phyloP scores from a whole-genome alignment of 2,113 vertebrate species.

The Indri indri region DNA sequence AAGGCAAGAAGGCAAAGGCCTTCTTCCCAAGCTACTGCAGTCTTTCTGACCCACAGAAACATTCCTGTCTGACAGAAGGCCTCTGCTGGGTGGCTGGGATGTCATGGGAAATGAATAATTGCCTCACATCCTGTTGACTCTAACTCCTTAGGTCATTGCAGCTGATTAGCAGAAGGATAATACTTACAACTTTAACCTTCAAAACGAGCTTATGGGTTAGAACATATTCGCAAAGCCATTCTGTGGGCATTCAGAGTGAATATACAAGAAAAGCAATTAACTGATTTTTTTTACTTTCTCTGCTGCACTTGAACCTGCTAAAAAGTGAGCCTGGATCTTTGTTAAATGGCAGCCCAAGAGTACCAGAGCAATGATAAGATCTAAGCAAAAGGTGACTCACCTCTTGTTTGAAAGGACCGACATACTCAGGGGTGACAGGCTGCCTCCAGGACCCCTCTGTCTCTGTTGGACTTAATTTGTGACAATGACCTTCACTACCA shows the following conservation, averaged over 20 bases:
- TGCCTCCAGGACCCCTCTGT: neutral
- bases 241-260: neutral
- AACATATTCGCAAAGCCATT: neutral
- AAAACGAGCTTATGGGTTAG: neutral
- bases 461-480: neutral
- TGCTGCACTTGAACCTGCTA: neutral
- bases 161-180: neutral
- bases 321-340: neutral
- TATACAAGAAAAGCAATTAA: neutral
- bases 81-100: neutral
- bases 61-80: neutral
- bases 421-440: neutral
- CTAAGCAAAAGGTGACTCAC: neutral
- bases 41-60: neutral
- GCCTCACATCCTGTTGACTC: conserved; percentile 13
- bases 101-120: neutral
- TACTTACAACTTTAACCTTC: neutral
- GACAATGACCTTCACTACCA: conserved; percentile 22
- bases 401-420: neutral
- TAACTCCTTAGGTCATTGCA: neutral
- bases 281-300: neutral
- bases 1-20: neutral
- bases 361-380: neutral
- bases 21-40: neutral
- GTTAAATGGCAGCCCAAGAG: neutral